Base-by-base conservation (phyloP, 2,888 invertebrate species). In the Aproaerema taeniolella region DNA sequence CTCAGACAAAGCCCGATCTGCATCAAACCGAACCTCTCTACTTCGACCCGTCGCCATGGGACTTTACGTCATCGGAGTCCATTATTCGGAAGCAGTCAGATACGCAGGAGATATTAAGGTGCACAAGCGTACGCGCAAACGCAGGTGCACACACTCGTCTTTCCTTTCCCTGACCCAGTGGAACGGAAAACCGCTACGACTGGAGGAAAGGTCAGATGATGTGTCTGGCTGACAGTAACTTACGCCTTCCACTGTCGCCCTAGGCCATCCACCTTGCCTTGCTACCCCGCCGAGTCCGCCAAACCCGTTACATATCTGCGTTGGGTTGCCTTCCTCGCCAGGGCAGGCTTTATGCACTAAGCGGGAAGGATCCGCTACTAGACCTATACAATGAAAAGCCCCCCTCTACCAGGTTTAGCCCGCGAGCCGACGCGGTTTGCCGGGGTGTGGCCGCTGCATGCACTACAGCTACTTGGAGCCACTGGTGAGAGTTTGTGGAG, bases 131-230 rank as follows among this genome's bases (percentile, higher is more conserved):
- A 30, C 13, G 13, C 26, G 26, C 26, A 26, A n/a, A n/a, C 26
- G 5, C 26, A 26, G n/a, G 26, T n/a, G 5, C 31, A 30, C 37
- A 30, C 30, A 24, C 39, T 39, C 37, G 30, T 38, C 36, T 8
- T 35, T 9, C 8, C 35, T 16, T n/a, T 13, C 28, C 26, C 29
- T 11, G 9, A 20, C 15, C 29, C 40, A 38, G 25, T 45, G 42
- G 39, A 40, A 39, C 38, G 38, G 45, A 31, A 16, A 15, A 25
- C 36, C 39, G 36, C n/a, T 42, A 42, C 42, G 36, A 42, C 12
- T 20, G 39, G 35, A 38, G 28, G 35, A 28, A n/a, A 10, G 26
- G 17, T 35, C 14, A 31, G 39, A 41, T 46, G 41, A 31, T 17
- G 39, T 42, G 20, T 39, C 36, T 45, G 39, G 41, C 41, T 36